Base-by-base conservation (phyloP, 2,888 invertebrate species). In the Myopa tessellatipennis region DNA sequence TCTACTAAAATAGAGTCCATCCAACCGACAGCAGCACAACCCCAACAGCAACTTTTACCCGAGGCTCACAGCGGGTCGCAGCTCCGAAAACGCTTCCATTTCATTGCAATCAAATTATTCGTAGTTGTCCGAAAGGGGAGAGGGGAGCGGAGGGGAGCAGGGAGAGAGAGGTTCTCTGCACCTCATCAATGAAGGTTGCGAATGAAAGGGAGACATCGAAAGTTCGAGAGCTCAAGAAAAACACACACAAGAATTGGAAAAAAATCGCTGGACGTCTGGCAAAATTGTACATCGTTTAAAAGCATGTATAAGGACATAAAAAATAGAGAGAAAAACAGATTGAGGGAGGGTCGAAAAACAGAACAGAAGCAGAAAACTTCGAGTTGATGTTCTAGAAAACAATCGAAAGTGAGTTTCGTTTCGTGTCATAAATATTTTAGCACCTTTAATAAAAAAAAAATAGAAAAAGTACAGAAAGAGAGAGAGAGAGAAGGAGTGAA, bases 341-440 rank as follows among this genome's bases (percentile, higher is more conserved):
- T 14, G 65, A 36, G 36, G 8, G 34, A 26, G 14, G 8, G 36
- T 26, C 3, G 61, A 16, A 65, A 38, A 65, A 65, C 10, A 65
- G 0, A 58, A 58, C 58, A 45, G 45, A 45, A 14, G 16, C 55
- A 55, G 55, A 4, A 55, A 58, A 61, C 61, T 61, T 18, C 8
- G 26, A 61, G 34, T 5, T 65, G 16, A 34, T 65, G 16, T 14
- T 34, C 14, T 50, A 34, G 36, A 74, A 74, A 65, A 67, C 52
- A 74, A 74, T 55, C 74, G 74, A 67, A 67, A 52, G 65, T 74
- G 38, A 67, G 73, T 61, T 70, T 60, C 18, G 74, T 4, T 63
- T 52, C 26, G 26, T 26, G 65, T 18, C 74, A 74, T 74, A 74
- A 74, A 74, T 74, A 55, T 74, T 74, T 74, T 67, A 74, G 6